Evolutionary conservation across 2,797 vertebrate genomes (phyloP).

Genomic region (Neosilurus mollespiculum): DNA sequence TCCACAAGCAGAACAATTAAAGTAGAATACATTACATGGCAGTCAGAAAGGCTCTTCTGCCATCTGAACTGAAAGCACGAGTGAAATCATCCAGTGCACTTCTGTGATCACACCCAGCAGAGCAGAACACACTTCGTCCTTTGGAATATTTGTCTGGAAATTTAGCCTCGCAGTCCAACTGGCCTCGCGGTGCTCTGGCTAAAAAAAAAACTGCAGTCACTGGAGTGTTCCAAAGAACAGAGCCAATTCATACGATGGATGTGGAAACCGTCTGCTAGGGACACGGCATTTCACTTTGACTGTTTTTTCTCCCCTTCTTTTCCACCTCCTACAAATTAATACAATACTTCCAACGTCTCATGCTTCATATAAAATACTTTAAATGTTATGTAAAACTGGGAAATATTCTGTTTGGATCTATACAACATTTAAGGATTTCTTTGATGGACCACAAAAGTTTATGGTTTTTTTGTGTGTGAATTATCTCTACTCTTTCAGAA

Average conservation of each 20-base stretch:
- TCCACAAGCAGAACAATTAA: constrained; percentile 34
- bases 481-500: too few relatives aligned
- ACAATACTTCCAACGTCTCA: not conserved
- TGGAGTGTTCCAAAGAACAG: constrained; percentile 13
- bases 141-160: constrained; percentile 30
- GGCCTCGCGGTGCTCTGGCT: constrained; percentile 8
- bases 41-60: constrained; percentile 21
- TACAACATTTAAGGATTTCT: not conserved
- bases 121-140: constrained; percentile 21
- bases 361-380: constrained; percentile 6
- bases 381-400: constrained; percentile 3
- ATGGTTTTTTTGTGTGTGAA: too few relatives aligned
- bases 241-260: constrained; percentile 20
- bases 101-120: constrained; percentile 17
- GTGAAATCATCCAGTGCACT: constrained; percentile 18
- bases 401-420: not conserved
- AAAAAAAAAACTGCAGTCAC: not conserved
- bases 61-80: constrained; percentile 9
- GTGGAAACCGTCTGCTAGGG: constrained; percentile 21
- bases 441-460: not conserved
- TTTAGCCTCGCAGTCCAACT: constrained; percentile 3
- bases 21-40: constrained; percentile 29
- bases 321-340: not conserved
- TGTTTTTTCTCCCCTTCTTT: not conserved
- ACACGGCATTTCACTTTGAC: constrained; percentile 10